Conservation (phyloP, 2,888 invertebrate genomes). For the Phasia obesa region DNA sequence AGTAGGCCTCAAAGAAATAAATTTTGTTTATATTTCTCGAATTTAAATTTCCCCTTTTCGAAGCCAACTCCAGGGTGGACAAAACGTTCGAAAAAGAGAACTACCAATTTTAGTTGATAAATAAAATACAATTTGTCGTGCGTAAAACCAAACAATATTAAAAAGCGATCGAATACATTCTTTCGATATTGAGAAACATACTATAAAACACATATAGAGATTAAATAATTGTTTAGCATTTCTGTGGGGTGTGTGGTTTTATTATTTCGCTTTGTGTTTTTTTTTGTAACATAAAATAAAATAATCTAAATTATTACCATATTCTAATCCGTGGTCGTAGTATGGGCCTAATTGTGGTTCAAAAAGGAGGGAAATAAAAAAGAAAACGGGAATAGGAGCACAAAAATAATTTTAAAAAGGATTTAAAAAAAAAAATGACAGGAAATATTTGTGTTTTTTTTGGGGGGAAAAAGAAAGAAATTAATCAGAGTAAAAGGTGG, state of each 20-base stretch:
- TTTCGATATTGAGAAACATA: not conserved
- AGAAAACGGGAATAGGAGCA: slow-evolving; percentile 28
- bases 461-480: not conserved
- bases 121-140: too few relatives aligned
- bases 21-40: too few relatives aligned
- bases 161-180: not conserved
- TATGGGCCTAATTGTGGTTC: slow-evolving; percentile 86
- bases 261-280: slow-evolving; percentile 19
- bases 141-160: not conserved
- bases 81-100: too few relatives aligned
- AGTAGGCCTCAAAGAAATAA: too few relatives aligned
- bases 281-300: slow-evolving; percentile 72
- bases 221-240: slow-evolving; percentile 27
- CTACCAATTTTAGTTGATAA: too few relatives aligned
- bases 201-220: slow-evolving; percentile 30
- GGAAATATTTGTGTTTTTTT: slow-evolving; percentile 17
- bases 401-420: slow-evolving; percentile 42
- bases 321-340: slow-evolving; percentile 95
- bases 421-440: slow-evolving; percentile 32
- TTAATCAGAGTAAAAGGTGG: slow-evolving; percentile 17
- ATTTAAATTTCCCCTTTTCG: too few relatives aligned
- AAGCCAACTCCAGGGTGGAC: too few relatives aligned
- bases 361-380: slow-evolving; percentile 62
- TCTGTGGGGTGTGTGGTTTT: slow-evolving; percentile 48
- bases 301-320: slow-evolving; percentile 88